Conservation (phyloP, 2,888 invertebrate genomes). For the Cantharis lateralis region DNA sequence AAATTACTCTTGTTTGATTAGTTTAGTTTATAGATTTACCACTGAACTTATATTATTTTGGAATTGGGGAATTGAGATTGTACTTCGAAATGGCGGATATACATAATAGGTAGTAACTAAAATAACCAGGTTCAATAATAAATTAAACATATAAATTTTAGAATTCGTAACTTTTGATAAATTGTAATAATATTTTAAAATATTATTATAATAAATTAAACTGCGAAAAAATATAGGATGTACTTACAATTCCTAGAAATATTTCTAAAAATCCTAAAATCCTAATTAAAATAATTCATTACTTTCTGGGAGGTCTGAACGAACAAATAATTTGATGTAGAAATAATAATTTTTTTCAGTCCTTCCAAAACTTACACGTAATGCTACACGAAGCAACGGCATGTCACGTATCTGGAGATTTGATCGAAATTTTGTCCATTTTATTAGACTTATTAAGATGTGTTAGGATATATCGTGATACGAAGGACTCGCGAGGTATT, state of each 20-base stretch:
- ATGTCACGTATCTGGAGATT: constrained; percentile 81
- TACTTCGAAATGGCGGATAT: too few relatives aligned
- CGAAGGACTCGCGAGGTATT: constrained; percentile 68
- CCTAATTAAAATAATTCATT: not conserved
- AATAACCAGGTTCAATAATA: too few relatives aligned
- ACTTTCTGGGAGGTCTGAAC: not conserved
- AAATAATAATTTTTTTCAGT: constrained; percentile 64
- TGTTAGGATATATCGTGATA: constrained; percentile 69
- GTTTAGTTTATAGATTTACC: too few relatives aligned
- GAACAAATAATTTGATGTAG: not conserved
- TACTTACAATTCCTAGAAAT: not conserved
- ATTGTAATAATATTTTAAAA: too few relatives aligned
- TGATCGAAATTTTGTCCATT: constrained; percentile 81
- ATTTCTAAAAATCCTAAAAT: not conserved
- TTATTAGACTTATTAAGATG: constrained; percentile 75
- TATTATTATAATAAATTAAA: too few relatives aligned
- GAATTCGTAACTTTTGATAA: too few relatives aligned
- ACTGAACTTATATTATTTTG: too few relatives aligned
- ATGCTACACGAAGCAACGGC: constrained; percentile 95
- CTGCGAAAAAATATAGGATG: too few relatives aligned
- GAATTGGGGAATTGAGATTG: too few relatives aligned
- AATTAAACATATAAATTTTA: too few relatives aligned
- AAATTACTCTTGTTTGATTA: too few relatives aligned
- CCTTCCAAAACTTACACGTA: constrained; percentile 86
- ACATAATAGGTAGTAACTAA: too few relatives aligned